phyloP scores from a whole-genome alignment of 1,140 invertebrate genomes.

The Pollicipes pollicipes region DNA sequence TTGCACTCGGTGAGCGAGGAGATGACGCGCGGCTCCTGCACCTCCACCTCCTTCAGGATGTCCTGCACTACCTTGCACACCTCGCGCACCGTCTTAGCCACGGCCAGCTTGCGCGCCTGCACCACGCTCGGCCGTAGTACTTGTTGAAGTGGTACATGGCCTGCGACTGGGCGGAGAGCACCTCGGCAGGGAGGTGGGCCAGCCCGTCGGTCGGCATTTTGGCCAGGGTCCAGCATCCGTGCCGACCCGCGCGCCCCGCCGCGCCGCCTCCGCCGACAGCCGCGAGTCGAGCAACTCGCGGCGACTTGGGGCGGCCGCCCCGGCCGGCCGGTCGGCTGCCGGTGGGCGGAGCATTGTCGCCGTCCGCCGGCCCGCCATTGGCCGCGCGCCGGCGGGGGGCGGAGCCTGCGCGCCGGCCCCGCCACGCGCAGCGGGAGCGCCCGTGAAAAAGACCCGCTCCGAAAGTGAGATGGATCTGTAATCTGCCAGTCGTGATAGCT shows the following conservation, averaged over 20 bases:
- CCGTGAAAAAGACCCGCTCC: neutral
- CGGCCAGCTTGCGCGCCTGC: slow-evolving; percentile 55
- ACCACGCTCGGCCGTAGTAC: slow-evolving; percentile 80
- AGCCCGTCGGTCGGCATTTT: slow-evolving; percentile 6
- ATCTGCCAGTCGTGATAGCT: neutral
- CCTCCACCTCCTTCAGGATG: slow-evolving; percentile 87
- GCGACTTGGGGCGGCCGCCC: slow-evolving; percentile 4
- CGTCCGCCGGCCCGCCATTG: slow-evolving; percentile 10
- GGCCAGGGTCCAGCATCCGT: slow-evolving; percentile 5
- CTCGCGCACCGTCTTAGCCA: slow-evolving; percentile 76
- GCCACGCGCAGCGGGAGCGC: neutral
- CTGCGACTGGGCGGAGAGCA: slow-evolving; percentile 65
- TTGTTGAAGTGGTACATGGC: slow-evolving; percentile 88
- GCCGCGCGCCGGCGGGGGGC: slow-evolving; percentile 8
- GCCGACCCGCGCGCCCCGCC: neutral
- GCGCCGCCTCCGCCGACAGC: neutral
- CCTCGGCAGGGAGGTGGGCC: slow-evolving; percentile 31
- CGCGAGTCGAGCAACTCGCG: neutral
- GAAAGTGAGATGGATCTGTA: neutral
- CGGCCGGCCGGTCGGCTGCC: slow-evolving; percentile 3
- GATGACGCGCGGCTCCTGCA: slow-evolving; percentile 89
- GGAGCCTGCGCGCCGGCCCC: slow-evolving; percentile 8
- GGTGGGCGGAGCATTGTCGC: slow-evolving; percentile 7
- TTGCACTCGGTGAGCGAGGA: slow-evolving; percentile 77
- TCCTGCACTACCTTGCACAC: slow-evolving; percentile 88